phyloP scores from a whole-genome alignment of 2,797 vertebrate species.

The Loriculus beryllinus region DNA sequence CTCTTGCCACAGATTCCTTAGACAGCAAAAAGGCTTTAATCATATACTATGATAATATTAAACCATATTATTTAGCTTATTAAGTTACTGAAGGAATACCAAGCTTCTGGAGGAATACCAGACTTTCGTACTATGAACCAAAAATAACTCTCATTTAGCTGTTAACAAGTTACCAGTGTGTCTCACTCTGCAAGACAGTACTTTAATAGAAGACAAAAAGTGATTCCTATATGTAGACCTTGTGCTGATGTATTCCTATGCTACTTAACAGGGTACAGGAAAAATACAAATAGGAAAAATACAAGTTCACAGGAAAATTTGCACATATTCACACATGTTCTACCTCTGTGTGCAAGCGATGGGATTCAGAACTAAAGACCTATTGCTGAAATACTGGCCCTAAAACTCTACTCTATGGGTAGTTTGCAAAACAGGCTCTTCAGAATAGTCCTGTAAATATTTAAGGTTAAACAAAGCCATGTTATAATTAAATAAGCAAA shows the following conservation, averaged over 20 bases:
- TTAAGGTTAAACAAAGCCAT: not conserved
- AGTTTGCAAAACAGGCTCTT: not conserved
- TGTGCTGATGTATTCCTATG: not conserved
- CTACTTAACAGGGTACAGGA: not conserved
- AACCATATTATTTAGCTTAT: not conserved
- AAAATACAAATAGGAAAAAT: not conserved
- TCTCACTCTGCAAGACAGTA: not conserved
- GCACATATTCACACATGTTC: not conserved
- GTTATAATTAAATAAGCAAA: not conserved
- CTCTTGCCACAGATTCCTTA: not conserved
- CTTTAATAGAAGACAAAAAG: not conserved
- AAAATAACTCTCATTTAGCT: not conserved
- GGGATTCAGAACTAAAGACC: not conserved
- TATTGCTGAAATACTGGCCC: rapidly evolving
- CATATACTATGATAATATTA: not conserved
- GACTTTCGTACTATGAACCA: not conserved
- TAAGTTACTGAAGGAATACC: not conserved
- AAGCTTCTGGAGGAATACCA: not conserved
- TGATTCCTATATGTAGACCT: not conserved
- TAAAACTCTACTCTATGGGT: not conserved
- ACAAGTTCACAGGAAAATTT: not conserved
- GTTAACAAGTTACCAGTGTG: not conserved
- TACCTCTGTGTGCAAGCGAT: not conserved
- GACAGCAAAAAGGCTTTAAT: not conserved
- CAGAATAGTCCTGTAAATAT: not conserved